Conservation (phyloP, 2,797 vertebrate species). For the Mastacembelus armatus region DNA sequence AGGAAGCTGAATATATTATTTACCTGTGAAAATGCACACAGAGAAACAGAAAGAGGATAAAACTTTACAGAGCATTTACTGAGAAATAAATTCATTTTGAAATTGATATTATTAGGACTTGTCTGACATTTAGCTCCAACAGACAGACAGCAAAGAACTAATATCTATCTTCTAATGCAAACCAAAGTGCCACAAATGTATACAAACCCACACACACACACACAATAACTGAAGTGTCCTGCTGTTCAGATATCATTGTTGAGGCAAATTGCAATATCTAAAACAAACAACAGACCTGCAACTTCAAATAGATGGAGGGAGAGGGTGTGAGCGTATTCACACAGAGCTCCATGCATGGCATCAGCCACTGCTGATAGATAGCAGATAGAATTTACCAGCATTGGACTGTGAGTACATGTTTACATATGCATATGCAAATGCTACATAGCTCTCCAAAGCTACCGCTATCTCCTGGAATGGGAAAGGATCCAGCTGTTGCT, state of each 20-base stretch:
- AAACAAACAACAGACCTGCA: constrained; percentile 53
- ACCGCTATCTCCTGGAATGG: constrained; percentile 32
- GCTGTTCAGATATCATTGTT: constrained; percentile 17
- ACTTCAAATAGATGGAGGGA: constrained; percentile 31
- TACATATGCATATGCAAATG: constrained; percentile 53
- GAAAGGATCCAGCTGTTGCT: constrained; percentile 62
- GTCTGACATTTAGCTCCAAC: constrained; percentile 18
- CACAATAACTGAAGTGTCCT: constrained; percentile 18
- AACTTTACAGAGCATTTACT: neutral
- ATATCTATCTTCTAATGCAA: constrained; percentile 9
- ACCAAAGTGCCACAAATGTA: neutral
- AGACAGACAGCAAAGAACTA: constrained; percentile 15
- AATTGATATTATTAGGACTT: constrained; percentile 11
- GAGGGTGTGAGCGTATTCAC: constrained; percentile 36
- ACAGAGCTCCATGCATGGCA: constrained; percentile 1
- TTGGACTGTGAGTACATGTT: constrained; percentile 42
- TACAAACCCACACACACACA: neutral
- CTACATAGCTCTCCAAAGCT: constrained; percentile 46
- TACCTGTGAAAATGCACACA: neutral
- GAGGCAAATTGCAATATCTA: constrained; percentile 49
- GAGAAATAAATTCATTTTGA: neutral
- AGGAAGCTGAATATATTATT: neutral
- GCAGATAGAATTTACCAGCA: constrained; percentile 39
- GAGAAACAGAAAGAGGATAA: neutral
- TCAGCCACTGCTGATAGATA: constrained; percentile 35